phyloP scores from a whole-genome alignment of 2,113 vertebrate species.

The Lepus europaeus region DNA sequence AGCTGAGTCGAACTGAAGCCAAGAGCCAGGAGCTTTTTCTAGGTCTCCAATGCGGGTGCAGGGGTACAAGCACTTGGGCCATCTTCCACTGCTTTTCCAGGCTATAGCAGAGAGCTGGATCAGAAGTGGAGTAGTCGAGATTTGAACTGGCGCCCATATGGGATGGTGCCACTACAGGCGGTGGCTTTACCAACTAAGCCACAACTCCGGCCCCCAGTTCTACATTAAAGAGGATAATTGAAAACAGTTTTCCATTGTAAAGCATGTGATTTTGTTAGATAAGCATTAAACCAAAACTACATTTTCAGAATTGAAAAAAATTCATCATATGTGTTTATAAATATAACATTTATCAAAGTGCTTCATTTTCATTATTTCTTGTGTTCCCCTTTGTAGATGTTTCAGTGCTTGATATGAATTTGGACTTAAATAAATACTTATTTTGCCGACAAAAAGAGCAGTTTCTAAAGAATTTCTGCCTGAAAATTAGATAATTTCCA shows the following conservation, averaged over 20 bases:
- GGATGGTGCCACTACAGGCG: no score
- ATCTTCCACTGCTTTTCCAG: no score
- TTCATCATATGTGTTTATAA: not conserved
- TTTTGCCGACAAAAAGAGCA: not conserved
- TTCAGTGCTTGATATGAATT: not conserved
- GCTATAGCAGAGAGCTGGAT: no score
- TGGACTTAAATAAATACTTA: not conserved
- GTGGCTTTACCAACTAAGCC: no score
- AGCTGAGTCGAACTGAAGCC: no score
- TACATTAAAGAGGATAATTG: constrained; percentile 50
- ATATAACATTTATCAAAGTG: not conserved
- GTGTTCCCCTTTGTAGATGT: not conserved
- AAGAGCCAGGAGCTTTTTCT: no score
- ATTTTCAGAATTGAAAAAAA: not conserved
- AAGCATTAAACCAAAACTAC: not conserved
- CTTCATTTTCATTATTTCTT: not conserved
- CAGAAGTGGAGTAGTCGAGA: no score
- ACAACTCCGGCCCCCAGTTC: not conserved
- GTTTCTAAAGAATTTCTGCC: not conserved
- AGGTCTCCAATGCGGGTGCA: no score
- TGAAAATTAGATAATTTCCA: not conserved
- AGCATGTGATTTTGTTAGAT: constrained; percentile 9
- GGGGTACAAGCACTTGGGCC: no score
- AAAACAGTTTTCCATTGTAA: constrained; percentile 14
- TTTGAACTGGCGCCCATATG: no score